Evolutionary conservation across 2,888 invertebrate genomes (phyloP), one percentile per base, ranked within the genome.

Genomic region (Hesperia comma): DNA sequence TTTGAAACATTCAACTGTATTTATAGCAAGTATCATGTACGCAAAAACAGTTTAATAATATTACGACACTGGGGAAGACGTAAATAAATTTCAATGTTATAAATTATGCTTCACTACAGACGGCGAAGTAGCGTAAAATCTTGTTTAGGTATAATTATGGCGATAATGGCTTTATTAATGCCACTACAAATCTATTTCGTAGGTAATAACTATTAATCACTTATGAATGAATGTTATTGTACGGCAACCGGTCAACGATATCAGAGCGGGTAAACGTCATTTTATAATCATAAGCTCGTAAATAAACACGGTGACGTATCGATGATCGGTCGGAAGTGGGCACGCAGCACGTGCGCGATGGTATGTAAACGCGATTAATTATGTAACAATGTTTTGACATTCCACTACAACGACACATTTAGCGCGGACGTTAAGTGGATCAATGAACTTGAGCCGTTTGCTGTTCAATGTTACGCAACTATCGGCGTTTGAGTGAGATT

Each of bases 391-490:
- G 90, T 88, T 92, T 92, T 90, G 91, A 92, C 90, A 91, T 92
- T 90, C 86, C 81, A 83, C 83, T 84, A 82, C 81, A 83, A 84
- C 88, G 92, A 92, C 91, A 92, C 87, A 91, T 92, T 92, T 91
- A 90, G 88, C 83, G 84, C 85, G 83, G 85, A 84, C 86, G 86
- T 87, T 90, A 91, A 90, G 92, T 91, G 90, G 92, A 92, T 92
- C 92, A 92, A 90, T 92, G 92, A 92, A 92, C 92, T 92, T 92
- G 92, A 88, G 90, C 82, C 84, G 88, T 88, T 87, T 88, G 88
- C 69, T 85, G 84, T 80, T 83, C 81, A 76, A 74, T 79, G 83
- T 92, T 89, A 90, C 90, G 88, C 86, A 92, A 91, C 82, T 83
- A 89, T 90, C 88, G 89, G 86, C 84, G 85, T 90, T 92, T 90